Base-by-base conservation (phyloP, 2,888 invertebrate species). In the Isoperla grammatica region DNA sequence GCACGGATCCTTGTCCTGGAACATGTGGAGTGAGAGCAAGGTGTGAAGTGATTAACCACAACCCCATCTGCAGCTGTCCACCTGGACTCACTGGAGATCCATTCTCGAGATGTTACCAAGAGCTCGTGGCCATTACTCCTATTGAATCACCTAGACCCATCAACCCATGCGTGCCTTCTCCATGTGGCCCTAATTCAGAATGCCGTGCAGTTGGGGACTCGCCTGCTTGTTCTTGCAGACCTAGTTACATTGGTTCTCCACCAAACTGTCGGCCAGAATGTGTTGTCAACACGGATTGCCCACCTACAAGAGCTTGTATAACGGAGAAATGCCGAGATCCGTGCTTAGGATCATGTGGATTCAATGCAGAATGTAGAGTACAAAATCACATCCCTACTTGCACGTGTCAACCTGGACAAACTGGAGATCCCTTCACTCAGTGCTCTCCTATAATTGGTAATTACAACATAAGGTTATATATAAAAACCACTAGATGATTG, bases 181-280 rank as follows among this genome's bases (percentile, higher is more conserved):
- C 90, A 2, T 83, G 82, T 62, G 70, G 70, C 37, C 69, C 69
- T 5, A 67, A 70, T 65, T 69, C 71, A 22, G 68, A 69, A 43
- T 74, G 74, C 58, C 68, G 69, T 17, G 69, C 69, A 11, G 67
- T 67, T 35, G 68, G 66, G 66, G 79, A 78, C 50, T 75, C 79
- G 63, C 83, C 86, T n/a, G 81, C 84, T 1, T 79, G 79, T 64
- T 70, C 75, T 1, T 79, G 79, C 64, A 68, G 71, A 22, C 67
- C 72, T 19, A 81, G 84, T 66, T 89, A 80, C 71, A 78, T 81
- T 29, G 88, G 88, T 58, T 72, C 78, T 56, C 87, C 89, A 22
- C 84, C 86, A 19, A 84, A 81, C 65, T 89, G 88, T 71, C 78
- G 85, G 61, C 88, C 88, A 12, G 87, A 88, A 75, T 88, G 77